These are phyloP conservation scores for Acholoe squamosa DNA, from an alignment of 2,888 invertebrate genomes.

Conservation along the genomic window DNA sequence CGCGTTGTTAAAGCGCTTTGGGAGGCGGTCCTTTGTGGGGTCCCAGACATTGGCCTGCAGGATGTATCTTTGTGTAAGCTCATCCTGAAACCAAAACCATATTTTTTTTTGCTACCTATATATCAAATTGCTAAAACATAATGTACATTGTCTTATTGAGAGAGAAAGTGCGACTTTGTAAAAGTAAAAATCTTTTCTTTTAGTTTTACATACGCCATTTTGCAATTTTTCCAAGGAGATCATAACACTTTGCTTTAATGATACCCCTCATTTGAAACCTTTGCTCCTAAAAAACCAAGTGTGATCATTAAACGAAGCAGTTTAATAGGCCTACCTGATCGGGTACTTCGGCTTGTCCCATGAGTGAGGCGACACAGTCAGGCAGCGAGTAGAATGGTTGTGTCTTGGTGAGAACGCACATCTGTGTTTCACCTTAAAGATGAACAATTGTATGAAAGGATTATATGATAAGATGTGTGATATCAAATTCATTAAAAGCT, in stretches of 20 bases:
- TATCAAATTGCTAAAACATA: background rate
- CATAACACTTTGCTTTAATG: too few relatives aligned
- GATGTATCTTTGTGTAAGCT: conserved; percentile 77
- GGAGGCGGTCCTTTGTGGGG: conserved; percentile 90
- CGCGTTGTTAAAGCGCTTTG: conserved; percentile 88
- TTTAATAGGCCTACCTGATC: conserved; percentile 73
- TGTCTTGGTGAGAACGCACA: conserved; percentile 92
- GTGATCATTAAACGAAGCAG: too few relatives aligned
- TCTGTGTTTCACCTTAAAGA: conserved; percentile 90
- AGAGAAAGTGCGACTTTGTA: background rate
- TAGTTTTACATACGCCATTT: too few relatives aligned
- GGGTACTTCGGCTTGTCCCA: conserved; percentile 73
- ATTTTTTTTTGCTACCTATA: too few relatives aligned
- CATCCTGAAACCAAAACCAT: conserved; percentile 71
- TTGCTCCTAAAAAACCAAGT: too few relatives aligned
- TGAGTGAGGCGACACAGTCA: conserved; percentile 70
- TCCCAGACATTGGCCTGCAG: conserved; percentile 85
- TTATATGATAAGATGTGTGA: too few relatives aligned
- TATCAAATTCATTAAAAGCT: too few relatives aligned
- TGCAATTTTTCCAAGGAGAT: too few relatives aligned
- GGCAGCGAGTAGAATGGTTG: conserved; percentile 81
- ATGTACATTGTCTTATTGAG: background rate
- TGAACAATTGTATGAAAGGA: background rate
- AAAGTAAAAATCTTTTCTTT: background rate
- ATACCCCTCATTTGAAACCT: too few relatives aligned